phyloP scores from a whole-genome alignment of 2,113 vertebrate species.

The Myiagra hebetior region DNA sequence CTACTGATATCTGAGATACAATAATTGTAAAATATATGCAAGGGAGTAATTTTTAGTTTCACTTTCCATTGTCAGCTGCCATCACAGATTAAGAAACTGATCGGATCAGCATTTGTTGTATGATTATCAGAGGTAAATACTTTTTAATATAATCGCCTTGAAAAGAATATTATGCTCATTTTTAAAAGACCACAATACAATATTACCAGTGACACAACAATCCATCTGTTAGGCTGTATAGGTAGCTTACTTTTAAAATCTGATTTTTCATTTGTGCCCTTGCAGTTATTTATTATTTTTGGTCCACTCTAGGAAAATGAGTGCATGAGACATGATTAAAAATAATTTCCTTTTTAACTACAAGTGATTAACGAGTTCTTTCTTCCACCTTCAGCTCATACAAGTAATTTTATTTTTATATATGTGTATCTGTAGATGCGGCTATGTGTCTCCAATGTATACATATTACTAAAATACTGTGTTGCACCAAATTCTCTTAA shows the following conservation, averaged over 20 bases:
- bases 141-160: not conserved
- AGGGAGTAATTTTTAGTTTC: not conserved
- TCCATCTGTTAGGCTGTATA: not conserved
- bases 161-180: not conserved
- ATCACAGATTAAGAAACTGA: not conserved
- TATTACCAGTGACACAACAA: not conserved
- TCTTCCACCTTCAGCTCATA: not conserved
- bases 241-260: not conserved
- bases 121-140: not conserved
- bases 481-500: not conserved
- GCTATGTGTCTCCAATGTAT: not conserved
- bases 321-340: not conserved
- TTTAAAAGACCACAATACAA: not conserved
- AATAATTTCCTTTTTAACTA: not conserved
- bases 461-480: not conserved
- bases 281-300: not conserved
- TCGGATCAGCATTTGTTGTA: not conserved
- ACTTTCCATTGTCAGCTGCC: not conserved
- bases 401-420: not conserved
- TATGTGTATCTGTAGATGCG: fast-evolving
- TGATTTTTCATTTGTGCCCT: not conserved
- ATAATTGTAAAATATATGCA: not conserved
- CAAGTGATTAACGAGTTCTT: not conserved
- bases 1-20: not conserved
- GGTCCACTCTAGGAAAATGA: not conserved